A percentile compares a stretch with the other conserved stretches of the same genome.
phyloP scores from a whole-genome alignment of 1,140 invertebrate species.

The Nymphalis io region DNA sequence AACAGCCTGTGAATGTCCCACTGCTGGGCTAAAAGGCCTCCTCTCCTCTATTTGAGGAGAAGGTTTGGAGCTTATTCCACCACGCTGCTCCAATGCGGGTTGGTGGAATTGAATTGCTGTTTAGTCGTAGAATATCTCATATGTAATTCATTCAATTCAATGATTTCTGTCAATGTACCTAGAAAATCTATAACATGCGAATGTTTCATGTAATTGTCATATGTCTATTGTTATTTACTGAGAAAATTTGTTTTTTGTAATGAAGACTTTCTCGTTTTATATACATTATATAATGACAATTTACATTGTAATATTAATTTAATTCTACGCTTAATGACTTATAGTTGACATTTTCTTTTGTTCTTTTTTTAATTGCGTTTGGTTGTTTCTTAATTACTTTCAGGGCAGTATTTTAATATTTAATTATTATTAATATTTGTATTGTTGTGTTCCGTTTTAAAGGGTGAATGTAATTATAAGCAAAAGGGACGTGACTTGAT shows the following conservation, averaged over 20 bases:
- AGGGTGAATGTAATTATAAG: too few relatives aligned
- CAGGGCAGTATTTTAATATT: too few relatives aligned
- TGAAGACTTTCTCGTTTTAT: not conserved
- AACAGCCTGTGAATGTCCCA: too few relatives aligned
- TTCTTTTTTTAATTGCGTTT: not conserved
- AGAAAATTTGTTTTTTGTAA: not conserved
- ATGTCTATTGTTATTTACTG: slow-evolving; percentile 6
- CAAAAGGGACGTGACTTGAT: too few relatives aligned
- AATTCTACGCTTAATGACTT: not conserved
- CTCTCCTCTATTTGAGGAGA: too few relatives aligned
- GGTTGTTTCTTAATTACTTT: not conserved
- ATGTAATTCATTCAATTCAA: not conserved
- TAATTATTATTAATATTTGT: too few relatives aligned
- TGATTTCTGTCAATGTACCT: not conserved
- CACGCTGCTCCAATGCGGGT: too few relatives aligned
- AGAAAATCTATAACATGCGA: slow-evolving; percentile 4
- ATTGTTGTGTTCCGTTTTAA: too few relatives aligned
- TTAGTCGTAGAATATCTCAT: too few relatives aligned
- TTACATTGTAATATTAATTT: not conserved
- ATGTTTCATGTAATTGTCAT: slow-evolving; percentile 6
- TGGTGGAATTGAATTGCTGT: too few relatives aligned
- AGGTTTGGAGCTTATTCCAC: too few relatives aligned
- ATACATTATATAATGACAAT: not conserved
- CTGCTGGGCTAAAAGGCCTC: too few relatives aligned
- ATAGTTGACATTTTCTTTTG: not conserved